Conservation (phyloP, 2,113 vertebrate genomes). For the Arizona elegans region DNA sequence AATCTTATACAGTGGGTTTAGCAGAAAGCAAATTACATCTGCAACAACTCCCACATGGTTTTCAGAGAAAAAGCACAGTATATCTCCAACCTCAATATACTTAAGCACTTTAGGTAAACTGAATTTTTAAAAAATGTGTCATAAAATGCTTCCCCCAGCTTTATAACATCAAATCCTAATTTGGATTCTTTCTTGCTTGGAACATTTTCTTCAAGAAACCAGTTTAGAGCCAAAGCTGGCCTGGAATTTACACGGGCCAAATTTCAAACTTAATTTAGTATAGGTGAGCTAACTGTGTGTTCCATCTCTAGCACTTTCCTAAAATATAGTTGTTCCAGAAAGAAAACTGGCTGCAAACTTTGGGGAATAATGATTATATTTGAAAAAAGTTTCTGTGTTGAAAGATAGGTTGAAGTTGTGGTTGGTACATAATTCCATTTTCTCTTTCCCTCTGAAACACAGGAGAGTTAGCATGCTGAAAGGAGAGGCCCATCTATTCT, state of each 20-base stretch:
- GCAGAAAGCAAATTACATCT: neutral
- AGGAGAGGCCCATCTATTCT: neutral
- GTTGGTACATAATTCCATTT: neutral
- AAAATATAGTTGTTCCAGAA: neutral
- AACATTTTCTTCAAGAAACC: neutral
- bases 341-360: neutral
- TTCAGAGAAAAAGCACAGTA: neutral
- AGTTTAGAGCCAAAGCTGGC: neutral
- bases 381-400: neutral
- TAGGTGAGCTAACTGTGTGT: neutral
- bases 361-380: neutral
- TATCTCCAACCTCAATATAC: neutral
- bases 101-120: neutral
- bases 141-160: neutral
- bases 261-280: slow-evolving; percentile 9
- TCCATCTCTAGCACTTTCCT: neutral
- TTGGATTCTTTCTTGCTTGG: neutral
- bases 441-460: neutral
- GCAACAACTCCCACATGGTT: neutral
- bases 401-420: neutral
- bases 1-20: neutral
- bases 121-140: slow-evolving; percentile 12
- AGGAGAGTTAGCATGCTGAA: neutral
- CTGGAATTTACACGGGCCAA: slow-evolving; percentile 7
- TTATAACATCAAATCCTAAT: slow-evolving; percentile 6